Evolutionary conservation across 2,888 invertebrate genomes (phyloP).

Genomic region (Diarsia brunnea): DNA sequence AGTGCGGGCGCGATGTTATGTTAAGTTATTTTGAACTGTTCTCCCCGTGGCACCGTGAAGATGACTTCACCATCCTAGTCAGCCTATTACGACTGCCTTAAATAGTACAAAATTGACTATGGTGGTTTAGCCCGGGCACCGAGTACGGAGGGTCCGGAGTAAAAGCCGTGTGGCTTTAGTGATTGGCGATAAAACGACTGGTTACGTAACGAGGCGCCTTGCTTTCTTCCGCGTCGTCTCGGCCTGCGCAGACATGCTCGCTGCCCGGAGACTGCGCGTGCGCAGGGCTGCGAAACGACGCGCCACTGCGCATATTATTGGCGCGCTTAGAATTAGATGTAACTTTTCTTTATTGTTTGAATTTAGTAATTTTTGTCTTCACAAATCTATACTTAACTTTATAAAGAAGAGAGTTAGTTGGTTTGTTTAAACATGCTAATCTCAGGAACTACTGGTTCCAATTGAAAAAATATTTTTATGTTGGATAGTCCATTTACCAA

Average conservation of each 20-base stretch:
- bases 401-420: too few species aligned
- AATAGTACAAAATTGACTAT: background rate
- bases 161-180: conserved; percentile 51
- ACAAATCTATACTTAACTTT: too few species aligned
- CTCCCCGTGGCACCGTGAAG: background rate
- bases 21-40: background rate
- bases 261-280: conserved; percentile 68
- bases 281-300: conserved; percentile 72
- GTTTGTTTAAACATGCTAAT: too few species aligned
- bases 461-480: too few species aligned
- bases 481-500: too few species aligned
- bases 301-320: conserved; percentile 21
- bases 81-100: too few species aligned
- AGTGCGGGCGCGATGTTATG: too few species aligned
- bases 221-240: conserved; percentile 87
- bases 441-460: too few species aligned
- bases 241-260: conserved; percentile 67
- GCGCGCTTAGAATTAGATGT: background rate
- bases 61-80: background rate
- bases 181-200: conserved; percentile 80
- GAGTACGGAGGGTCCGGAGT: background rate
- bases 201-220: conserved; percentile 80
- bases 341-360: too few species aligned
- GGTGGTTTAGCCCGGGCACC: background rate
- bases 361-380: background rate